Conservation (phyloP, 2,797 vertebrate species). For the Schizothorax lantsangensis region DNA sequence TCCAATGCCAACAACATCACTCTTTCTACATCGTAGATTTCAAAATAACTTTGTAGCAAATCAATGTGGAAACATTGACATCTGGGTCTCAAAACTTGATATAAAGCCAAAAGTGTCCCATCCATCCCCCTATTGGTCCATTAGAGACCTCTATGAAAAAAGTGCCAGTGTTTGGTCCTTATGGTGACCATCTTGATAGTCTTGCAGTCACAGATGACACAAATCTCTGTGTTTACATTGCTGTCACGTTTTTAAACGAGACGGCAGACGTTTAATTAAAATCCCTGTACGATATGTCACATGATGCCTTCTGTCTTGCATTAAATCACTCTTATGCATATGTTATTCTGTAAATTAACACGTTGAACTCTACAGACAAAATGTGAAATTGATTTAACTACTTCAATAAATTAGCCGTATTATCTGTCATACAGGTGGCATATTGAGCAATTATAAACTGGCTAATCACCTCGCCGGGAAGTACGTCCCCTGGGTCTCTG, state of each 20-base stretch:
- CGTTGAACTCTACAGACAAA: conserved; percentile 24
- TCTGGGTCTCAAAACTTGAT: background rate
- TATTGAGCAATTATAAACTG: conserved; percentile 52
- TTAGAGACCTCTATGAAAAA: background rate
- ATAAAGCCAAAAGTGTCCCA: background rate
- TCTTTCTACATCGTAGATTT: background rate
- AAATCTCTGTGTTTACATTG: background rate
- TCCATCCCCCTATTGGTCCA: background rate
- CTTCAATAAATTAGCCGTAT: conserved; percentile 38
- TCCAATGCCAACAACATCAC: background rate
- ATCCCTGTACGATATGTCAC: background rate
- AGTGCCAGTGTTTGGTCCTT: background rate
- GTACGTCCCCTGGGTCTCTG: conserved; percentile 16
- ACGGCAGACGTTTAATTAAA: conserved; percentile 1
- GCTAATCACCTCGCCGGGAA: conserved; percentile 38
- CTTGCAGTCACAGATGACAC: background rate
- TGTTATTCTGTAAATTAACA: conserved; percentile 4
- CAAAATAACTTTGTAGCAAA: background rate
- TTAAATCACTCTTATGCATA: conserved; percentile 24
- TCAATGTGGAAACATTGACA: background rate
- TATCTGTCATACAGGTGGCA: conserved; percentile 42
- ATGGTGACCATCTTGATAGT: background rate
- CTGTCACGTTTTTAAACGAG: background rate
- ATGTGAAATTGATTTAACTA: conserved; percentile 35
- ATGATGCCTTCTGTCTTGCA: background rate